These are phyloP conservation scores for Ophiothrix spiculata DNA, from an alignment of 35 echinoderm and acorn worm species.

Conservation along the genomic window DNA sequence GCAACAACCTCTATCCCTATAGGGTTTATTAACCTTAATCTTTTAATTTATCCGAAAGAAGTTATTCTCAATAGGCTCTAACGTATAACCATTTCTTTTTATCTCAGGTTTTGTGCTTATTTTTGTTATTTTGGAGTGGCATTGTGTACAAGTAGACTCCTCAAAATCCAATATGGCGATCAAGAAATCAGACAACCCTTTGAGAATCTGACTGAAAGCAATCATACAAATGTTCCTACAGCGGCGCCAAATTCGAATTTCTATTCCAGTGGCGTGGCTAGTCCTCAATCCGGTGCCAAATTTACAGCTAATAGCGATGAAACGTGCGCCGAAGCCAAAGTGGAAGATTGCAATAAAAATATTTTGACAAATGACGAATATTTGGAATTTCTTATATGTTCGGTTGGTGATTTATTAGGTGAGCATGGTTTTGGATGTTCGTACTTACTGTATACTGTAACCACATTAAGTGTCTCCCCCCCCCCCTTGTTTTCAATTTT, in stretches of 20 bases:
- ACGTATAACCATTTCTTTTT: neutral
- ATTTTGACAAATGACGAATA: neutral
- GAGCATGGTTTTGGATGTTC: neutral
- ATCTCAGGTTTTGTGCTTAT: conserved; percentile 24
- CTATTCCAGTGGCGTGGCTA: neutral
- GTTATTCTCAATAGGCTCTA: neutral
- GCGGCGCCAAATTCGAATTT: neutral
- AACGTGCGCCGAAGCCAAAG: conserved; percentile 6
- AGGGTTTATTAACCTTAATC: neutral
- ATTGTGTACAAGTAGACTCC: neutral
- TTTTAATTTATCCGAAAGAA: neutral
- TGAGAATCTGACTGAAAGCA: neutral
- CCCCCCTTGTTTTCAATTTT: neutral
- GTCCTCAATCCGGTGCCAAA: conserved; percentile 5
- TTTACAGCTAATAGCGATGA: too few relatives aligned
- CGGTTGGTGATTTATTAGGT: conserved; percentile 22
- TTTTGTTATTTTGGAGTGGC: conserved; percentile 23
- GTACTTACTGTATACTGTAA: too few relatives aligned
- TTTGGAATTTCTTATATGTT: conserved; percentile 1
- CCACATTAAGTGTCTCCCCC: too few relatives aligned
- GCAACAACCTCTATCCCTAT: neutral
- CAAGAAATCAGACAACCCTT: neutral
- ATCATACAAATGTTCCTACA: neutral
- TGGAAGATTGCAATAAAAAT: conserved; percentile 10
- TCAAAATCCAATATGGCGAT: neutral